Evolutionary conservation across 2,888 invertebrate genomes (phyloP).

Genomic region (Tetanocera ferruginea): DNA sequence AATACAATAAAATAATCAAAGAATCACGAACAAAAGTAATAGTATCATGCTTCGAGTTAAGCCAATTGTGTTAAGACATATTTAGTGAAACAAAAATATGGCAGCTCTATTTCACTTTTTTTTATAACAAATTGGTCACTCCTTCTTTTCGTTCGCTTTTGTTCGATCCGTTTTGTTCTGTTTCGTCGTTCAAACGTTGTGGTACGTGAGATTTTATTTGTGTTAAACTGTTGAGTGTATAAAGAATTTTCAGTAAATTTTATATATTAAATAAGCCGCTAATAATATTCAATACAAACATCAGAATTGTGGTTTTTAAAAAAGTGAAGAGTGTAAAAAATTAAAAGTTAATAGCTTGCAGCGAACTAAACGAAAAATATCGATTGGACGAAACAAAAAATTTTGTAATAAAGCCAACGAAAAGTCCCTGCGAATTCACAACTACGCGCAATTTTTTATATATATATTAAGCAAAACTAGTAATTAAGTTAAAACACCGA

Average conservation of each 20-base stretch:
- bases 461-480: background rate
- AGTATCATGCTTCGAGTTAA: too few species aligned
- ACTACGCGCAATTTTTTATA: conserved; percentile 5
- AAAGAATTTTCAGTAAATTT: background rate
- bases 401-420: background rate
- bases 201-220: background rate
- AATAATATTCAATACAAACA: background rate
- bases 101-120: too few species aligned
- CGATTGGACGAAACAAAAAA: background rate
- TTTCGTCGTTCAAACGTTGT: background rate
- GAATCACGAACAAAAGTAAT: too few species aligned
- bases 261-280: background rate
- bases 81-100: too few species aligned
- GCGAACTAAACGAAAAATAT: background rate
- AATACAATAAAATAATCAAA: too few species aligned
- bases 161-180: background rate
- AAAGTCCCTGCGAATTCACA: background rate
- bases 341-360: background rate
- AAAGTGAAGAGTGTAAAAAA: background rate
- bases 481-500: background rate
- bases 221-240: background rate
- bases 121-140: too few species aligned
- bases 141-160: background rate
- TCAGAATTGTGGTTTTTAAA: background rate
- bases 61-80: too few species aligned